phyloP scores from a whole-genome alignment of 2,888 invertebrate genomes.

The Drosophila eohydei region DNA sequence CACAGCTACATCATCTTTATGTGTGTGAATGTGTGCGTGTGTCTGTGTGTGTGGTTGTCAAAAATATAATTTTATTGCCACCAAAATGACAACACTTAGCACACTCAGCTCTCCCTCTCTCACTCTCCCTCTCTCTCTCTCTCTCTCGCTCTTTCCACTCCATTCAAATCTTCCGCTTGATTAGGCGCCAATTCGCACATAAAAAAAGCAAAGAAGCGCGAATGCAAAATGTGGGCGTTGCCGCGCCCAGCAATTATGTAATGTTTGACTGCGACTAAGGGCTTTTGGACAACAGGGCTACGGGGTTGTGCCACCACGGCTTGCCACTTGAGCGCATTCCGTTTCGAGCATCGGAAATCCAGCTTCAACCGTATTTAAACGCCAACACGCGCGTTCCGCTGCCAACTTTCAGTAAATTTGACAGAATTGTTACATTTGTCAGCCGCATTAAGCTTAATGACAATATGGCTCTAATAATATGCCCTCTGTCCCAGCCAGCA shows the following conservation, averaged over 20 bases:
- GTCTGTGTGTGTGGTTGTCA: constrained; percentile 70
- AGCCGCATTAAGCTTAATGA: constrained; percentile 70
- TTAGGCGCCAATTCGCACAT: constrained; percentile 79
- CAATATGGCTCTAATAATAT: constrained; percentile 67
- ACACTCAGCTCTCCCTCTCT: not conserved
- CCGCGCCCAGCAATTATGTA: constrained; percentile 67
- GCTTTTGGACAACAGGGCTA: constrained; percentile 1
- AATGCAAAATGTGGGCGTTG: constrained; percentile 67
- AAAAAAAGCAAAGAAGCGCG: constrained; percentile 20
- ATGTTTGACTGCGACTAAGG: constrained; percentile 49
- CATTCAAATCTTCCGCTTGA: constrained; percentile 81
- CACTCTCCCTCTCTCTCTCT: not conserved
- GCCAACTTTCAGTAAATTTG: constrained; percentile 76
- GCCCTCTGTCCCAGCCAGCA: not conserved
- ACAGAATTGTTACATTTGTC: constrained; percentile 77
- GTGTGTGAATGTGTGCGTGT: constrained; percentile 36
- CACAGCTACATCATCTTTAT: constrained; percentile 21
- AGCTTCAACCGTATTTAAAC: constrained; percentile 48
- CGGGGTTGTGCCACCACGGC: constrained; percentile 32
- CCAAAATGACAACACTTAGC: constrained; percentile 79
- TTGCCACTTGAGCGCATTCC: constrained; percentile 10
- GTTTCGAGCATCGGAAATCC: not conserved
- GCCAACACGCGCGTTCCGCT: constrained; percentile 51
- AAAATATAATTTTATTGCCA: constrained; percentile 80
- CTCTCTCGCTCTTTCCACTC: constrained; percentile 1